Conservation (phyloP, 2,113 vertebrate genomes). For the Mandrillus leucophaeus region DNA sequence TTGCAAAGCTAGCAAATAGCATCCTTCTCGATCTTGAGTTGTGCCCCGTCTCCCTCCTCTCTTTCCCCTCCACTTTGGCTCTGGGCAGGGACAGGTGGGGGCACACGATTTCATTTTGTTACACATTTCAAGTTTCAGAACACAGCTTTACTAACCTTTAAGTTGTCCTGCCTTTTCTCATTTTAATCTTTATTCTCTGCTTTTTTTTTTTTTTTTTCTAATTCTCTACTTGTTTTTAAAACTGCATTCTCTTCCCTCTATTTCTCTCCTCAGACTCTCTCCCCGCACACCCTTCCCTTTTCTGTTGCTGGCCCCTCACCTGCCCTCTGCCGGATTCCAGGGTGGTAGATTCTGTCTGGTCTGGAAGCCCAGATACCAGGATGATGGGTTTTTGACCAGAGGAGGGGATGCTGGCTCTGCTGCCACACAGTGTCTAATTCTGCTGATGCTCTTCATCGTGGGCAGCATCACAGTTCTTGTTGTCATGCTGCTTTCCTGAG, state of each 20-base stretch:
- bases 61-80: not conserved
- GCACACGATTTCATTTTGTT: not conserved
- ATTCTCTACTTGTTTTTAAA: conserved; percentile 29
- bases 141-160: conserved; percentile 41
- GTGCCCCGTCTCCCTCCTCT: not conserved
- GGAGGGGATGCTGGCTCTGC: not conserved
- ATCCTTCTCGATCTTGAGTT: not conserved
- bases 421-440: not conserved
- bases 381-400: not conserved
- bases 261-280: conserved; percentile 28
- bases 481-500: not conserved
- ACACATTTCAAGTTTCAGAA: conserved; percentile 36
- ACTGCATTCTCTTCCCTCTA: not conserved
- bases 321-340: not conserved
- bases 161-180: conserved; percentile 27
- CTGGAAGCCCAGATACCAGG: not conserved
- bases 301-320: not conserved
- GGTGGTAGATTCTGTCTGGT: not conserved
- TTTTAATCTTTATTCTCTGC: conserved; percentile 39
- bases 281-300: not conserved
- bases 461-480: not conserved
- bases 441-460: not conserved
- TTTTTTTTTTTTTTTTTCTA: too few species aligned
- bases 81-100: not conserved
- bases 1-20: not conserved